Evolutionary conservation across 2,888 invertebrate genomes (phyloP).

Genomic region (Drosophila longiperda): DNA sequence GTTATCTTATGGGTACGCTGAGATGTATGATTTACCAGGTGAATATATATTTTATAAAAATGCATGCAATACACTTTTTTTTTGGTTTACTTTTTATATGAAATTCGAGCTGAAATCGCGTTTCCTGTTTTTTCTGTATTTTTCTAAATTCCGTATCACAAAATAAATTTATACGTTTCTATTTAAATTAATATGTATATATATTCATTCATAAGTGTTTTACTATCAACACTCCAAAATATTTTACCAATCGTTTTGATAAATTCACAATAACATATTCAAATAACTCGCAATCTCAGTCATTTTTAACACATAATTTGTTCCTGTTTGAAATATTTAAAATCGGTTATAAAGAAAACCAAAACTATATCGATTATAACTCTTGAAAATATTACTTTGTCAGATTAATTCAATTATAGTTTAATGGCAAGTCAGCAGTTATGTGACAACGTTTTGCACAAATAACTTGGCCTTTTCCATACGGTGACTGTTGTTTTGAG

Average conservation of each 20-base stretch:
- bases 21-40: background rate
- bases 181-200: conserved; percentile 1
- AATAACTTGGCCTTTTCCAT: conserved; percentile 35
- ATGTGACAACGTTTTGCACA: conserved; percentile 65
- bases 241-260: background rate
- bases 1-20: background rate
- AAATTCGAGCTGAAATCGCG: background rate
- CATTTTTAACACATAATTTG: conserved; percentile 48
- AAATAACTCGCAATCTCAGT: conserved; percentile 6
- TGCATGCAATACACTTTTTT: background rate
- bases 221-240: background rate
- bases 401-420: conserved; percentile 39
- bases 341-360: conserved; percentile 12
- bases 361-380: conserved; percentile 5
- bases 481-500: conserved; percentile 54
- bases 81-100: background rate
- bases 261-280: conserved; percentile 17
- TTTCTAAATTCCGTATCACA: background rate
- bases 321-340: conserved; percentile 30
- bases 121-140: background rate
- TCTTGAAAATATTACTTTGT: conserved; percentile 1
- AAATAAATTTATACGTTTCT: background rate
- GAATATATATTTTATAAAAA: background rate
- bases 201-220: background rate
- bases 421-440: conserved; percentile 54